Evolutionary conservation across 2,113 vertebrate genomes (phyloP), one percentile per base, ranked within the genome.

Genomic region (Acanthochromis polyacanthus): DNA sequence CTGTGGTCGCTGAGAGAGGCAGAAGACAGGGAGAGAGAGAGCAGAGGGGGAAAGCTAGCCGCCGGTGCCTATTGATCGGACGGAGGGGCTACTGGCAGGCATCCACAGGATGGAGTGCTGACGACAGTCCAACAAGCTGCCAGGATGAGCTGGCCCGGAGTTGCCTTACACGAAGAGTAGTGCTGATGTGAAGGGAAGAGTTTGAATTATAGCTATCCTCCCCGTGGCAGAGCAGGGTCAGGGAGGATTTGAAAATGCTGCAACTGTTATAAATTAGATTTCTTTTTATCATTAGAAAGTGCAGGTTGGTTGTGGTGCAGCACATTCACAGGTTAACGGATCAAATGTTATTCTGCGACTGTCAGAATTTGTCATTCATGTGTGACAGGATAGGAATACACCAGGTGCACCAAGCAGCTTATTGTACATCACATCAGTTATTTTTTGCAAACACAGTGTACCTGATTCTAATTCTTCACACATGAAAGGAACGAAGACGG

Each of bases 71-170:
- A 93, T 93, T 90, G 92, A 92, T 92, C 78, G 59, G 73, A 66
- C 83, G 25, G 75, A 75, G 86, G 74, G 82, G 82, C 78, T 82
- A 45, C 87, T 91, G 90, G 90, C 91, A 85, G 90, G 64, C 89
- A 10, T 90, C 90, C 92, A 90, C 75, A 58, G 91, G 91, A 92
- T 90, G 85, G 90, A 93, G 87, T 92, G 90, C 92, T 92, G 91
- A 92, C 82, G 84, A 88, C 88, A 81, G 88, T 82, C 89, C 90
- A 88, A 92, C 90, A 66, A 87, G 85, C 87, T 77, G 84, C 78
- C 20, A 38, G 79, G 90, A 92, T 89, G 90, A 90, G 84, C 87
- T 78, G 78, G 82, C 76, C 72, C 1, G 16, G 53, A 71, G 74
- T 80, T 46, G 68, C 57, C 48, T 81, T 48, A 64, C 28, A 50